phyloP scores from a whole-genome alignment of 2,113 vertebrate genomes.

The human (Homo sapiens) region GRCh38 chr3:97202001-97202500 shows the following conservation, averaged over 20 bases:
- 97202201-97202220: background rate
- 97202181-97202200: constrained; percentile 4
- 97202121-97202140: background rate
- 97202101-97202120: constrained; percentile 22
- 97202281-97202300: background rate
- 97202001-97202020: constrained; percentile 4
- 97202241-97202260: background rate
- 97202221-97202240: background rate
- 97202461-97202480: too few species aligned
- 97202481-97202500: too few species aligned
- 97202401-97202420: too few species aligned
- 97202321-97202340: constrained; percentile 18
- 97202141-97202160: background rate
- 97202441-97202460: too few species aligned
- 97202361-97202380: too few species aligned
- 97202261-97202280: background rate
- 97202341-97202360: background rate
- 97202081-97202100: constrained; percentile 23
- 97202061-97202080: background rate
- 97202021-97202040: background rate
- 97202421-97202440: too few species aligned
- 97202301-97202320: background rate
- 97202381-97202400: too few species aligned
- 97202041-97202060: background rate
- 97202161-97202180: background rate